Conservation (phyloP, 2,113 vertebrate genomes). For the Theropithecus gelada region DNA sequence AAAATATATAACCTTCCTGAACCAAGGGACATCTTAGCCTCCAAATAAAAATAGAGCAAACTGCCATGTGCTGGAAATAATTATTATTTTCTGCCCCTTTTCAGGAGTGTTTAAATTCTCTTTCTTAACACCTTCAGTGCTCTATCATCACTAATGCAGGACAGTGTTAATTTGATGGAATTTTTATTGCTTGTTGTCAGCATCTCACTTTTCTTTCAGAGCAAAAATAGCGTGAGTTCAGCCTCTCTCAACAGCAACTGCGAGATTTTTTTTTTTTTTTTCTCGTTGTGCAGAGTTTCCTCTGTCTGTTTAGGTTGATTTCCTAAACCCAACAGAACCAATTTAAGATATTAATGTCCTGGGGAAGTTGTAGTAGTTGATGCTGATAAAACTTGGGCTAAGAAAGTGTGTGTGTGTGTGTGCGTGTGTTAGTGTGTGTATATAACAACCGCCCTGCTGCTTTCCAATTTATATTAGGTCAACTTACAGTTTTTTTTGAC, state of each 20-base stretch:
- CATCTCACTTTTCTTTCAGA: conserved; percentile 57
- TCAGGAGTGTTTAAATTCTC: background rate
- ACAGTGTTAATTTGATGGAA: conserved; percentile 37
- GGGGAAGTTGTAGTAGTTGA: background rate
- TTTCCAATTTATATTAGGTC: background rate
- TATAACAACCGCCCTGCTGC: fast-evolving
- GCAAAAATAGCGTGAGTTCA: conserved; percentile 39
- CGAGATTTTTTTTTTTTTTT: background rate
- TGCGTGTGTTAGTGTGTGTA: fast-evolving
- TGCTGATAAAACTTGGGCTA: background rate
- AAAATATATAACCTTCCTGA: background rate
- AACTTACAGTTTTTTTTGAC: background rate
- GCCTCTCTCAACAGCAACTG: background rate
- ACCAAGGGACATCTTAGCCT: background rate
- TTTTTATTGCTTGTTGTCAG: conserved; percentile 50
- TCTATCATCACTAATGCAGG: background rate
- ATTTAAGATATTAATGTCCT: conserved; percentile 24
- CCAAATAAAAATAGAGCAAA: conserved; percentile 49
- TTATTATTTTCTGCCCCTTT: conserved; percentile 53
- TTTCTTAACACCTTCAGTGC: background rate
- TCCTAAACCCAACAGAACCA: conserved; percentile 25
- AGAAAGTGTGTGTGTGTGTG: background rate
- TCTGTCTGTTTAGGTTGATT: conserved; percentile 54
- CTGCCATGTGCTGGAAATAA: background rate
- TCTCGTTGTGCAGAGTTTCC: background rate